Percentiles rank a stretch among this genome's conserved stretches.
These are phyloP conservation scores for Rhagoletis pomonella DNA, from an alignment of 1,140 invertebrate species.

Conservation along the genomic window DNA sequence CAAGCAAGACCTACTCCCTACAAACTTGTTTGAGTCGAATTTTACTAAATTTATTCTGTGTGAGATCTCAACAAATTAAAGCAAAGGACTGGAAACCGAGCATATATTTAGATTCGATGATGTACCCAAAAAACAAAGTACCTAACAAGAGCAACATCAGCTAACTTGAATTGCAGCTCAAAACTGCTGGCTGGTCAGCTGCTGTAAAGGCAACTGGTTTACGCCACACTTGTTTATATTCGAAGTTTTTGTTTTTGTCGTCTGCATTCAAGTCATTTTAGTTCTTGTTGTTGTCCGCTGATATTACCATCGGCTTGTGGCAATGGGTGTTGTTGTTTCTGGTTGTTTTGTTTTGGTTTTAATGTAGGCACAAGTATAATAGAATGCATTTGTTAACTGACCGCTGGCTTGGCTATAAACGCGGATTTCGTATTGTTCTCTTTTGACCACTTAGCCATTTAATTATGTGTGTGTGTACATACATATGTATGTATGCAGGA, in stretches of 20 bases:
- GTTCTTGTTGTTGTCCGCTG: conserved; percentile 13
- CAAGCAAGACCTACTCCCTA: too few relatives aligned
- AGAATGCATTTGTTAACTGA: conserved; percentile 40
- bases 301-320: not conserved
- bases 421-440: conserved; percentile 8
- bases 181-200: not conserved
- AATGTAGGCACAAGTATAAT: not conserved
- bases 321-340: not conserved
- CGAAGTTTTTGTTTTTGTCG: not conserved
- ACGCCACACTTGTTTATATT: conserved; percentile 19
- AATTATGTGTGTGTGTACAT: not conserved
- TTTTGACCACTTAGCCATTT: conserved; percentile 23
- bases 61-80: too few relatives aligned
- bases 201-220: conserved; percentile 17
- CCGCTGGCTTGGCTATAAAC: conserved; percentile 15
- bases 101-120: too few relatives aligned
- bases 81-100: too few relatives aligned
- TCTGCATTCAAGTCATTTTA: conserved; percentile 28
- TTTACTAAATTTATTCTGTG: too few relatives aligned
- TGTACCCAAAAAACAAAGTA: too few relatives aligned
- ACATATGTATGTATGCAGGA: not conserved
- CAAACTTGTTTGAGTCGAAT: too few relatives aligned
- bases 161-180: not conserved
- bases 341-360: conserved; percentile 38
- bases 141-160: too few relatives aligned